Conservation (phyloP, 1,140 invertebrate species). For the Bilobella aurantiaca region DNA sequence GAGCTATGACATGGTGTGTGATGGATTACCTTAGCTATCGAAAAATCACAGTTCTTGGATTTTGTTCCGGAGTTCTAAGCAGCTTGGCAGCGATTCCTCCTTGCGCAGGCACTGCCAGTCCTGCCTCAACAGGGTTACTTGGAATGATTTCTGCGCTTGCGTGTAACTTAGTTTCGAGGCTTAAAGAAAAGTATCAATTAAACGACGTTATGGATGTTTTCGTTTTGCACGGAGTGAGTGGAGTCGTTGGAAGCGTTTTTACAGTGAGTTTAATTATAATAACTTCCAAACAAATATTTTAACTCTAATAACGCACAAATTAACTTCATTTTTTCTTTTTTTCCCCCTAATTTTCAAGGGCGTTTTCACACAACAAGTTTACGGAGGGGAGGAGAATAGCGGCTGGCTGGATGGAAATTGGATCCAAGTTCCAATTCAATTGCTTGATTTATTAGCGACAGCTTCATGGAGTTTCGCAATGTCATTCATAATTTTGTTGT, state of each 20-base stretch:
- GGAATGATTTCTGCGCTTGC: neutral
- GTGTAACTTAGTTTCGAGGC: neutral
- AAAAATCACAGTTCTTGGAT: neutral
- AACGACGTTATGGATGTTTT: constrained; percentile 7
- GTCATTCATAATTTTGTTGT: neutral
- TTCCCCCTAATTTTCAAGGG: too few species aligned
- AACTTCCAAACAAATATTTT: neutral
- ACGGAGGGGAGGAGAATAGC: neutral
- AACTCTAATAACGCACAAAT: neutral
- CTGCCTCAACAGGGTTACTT: neutral
- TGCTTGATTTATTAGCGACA: neutral
- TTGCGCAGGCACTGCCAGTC: neutral
- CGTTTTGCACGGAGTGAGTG: constrained; percentile 7
- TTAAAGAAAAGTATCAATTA: neutral
- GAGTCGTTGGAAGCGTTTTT: constrained; percentile 8
- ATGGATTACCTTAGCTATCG: neutral
- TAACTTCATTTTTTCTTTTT: neutral
- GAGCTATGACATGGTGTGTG: neutral
- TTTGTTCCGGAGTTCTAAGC: neutral
- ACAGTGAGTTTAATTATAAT: neutral
- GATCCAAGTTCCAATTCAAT: constrained; percentile 4
- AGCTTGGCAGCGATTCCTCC: neutral
- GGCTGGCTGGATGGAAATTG: constrained; percentile 9
- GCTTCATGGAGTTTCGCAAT: constrained; percentile 5
- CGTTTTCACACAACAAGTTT: neutral